Percentiles rank a stretch among this genome's conserved stretches.
phyloP scores from a whole-genome alignment of 2,797 vertebrate genomes.

The Macroramphosus scolopax region DNA sequence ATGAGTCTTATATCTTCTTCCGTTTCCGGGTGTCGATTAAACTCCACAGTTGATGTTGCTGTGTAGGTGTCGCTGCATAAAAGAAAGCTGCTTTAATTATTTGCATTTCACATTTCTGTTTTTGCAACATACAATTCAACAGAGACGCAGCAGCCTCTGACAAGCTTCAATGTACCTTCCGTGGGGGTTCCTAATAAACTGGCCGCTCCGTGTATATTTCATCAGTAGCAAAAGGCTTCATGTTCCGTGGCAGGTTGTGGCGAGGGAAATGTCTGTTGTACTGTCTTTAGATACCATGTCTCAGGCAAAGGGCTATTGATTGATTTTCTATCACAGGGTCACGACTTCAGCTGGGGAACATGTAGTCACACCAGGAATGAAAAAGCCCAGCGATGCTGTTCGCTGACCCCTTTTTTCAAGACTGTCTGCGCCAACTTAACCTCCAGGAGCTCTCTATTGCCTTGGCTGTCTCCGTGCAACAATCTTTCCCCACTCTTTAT shows the following conservation, averaged over 20 bases:
- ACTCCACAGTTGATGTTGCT: too few species aligned
- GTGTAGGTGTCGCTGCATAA: too few species aligned
- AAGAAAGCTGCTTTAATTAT: too few species aligned
- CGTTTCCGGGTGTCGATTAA: too few species aligned
- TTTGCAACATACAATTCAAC: too few species aligned
- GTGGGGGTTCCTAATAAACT: slow-evolving; percentile 17
- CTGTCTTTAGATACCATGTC: slow-evolving; percentile 42
- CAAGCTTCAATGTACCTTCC: too few species aligned
- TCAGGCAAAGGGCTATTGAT: slow-evolving; percentile 59
- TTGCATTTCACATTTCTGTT: too few species aligned
- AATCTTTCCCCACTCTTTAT: slow-evolving; percentile 6
- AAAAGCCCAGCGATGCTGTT: slow-evolving; percentile 40
- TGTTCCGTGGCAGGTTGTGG: slow-evolving; percentile 20
- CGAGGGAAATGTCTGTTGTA: slow-evolving; percentile 44
- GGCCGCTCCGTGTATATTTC: slow-evolving; percentile 15
- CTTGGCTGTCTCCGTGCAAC: slow-evolving; percentile 1
- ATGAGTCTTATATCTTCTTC: not conserved
- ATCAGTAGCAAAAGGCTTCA: slow-evolving; percentile 32
- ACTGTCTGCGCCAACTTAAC: slow-evolving; percentile 28
- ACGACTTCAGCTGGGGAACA: slow-evolving; percentile 39
- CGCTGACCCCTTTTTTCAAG: slow-evolving; percentile 27
- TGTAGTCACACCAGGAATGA: slow-evolving; percentile 45
- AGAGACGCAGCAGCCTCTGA: too few species aligned
- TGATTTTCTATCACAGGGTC: slow-evolving; percentile 67
- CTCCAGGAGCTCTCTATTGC: not conserved